A percentile compares a stretch with the other conserved stretches of the same genome.
Evolutionary conservation across 2,113 vertebrate genomes (phyloP).

Genomic region (Loxodonta africana): DNA sequence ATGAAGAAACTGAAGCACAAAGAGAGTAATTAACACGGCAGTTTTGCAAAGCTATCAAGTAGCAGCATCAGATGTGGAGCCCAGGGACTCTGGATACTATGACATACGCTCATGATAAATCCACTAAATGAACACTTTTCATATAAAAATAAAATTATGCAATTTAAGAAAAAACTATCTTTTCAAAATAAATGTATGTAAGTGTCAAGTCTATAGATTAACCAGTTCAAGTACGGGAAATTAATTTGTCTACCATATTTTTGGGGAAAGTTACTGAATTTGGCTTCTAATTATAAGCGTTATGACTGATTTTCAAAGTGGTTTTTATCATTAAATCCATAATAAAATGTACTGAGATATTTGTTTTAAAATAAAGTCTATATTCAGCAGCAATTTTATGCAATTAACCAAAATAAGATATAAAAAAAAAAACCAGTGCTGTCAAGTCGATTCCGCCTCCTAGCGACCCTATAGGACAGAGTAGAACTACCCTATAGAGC

Average conservation of each 20-base stretch:
- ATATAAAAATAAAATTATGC: neutral
- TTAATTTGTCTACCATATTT: neutral
- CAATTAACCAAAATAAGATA: neutral
- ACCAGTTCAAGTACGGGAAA: neutral
- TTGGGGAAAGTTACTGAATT: neutral
- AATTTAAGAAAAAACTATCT: neutral
- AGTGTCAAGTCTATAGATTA: neutral
- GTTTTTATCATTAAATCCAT: neutral
- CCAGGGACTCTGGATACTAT: too few species aligned
- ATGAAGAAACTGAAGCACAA: neutral
- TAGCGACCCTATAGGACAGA: too few species aligned
- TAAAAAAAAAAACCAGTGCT: too few species aligned
- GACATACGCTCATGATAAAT: neutral
- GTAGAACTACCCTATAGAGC: too few species aligned
- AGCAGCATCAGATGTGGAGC: neutral
- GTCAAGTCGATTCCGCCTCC: too few species aligned
- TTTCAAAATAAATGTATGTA: neutral
- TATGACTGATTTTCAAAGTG: neutral
- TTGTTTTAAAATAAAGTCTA: neutral
- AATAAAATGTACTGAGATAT: constrained; percentile 15
- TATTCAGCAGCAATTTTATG: neutral
- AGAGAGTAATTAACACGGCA: neutral
- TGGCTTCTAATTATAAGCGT: neutral
- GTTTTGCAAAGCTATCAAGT: neutral
- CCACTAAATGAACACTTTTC: neutral